Evolutionary conservation across 2,113 vertebrate species (phyloP).

Genomic region (Eidolon helvum): DNA sequence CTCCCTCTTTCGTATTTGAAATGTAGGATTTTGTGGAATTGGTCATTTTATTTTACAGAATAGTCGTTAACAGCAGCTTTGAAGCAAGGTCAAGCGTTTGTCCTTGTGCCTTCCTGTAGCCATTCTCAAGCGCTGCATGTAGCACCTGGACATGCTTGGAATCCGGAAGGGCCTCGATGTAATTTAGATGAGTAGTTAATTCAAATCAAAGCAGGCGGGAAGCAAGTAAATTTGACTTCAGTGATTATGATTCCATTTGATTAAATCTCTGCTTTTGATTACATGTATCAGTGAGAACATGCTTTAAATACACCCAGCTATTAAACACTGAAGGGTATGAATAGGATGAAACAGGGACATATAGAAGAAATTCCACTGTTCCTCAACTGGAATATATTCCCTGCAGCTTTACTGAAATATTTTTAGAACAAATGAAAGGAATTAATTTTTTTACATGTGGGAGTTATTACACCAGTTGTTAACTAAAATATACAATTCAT

Average conservation of each 20-base stretch:
- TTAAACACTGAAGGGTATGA: constrained; percentile 61
- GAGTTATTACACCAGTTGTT: background rate
- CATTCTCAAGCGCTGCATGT: constrained; percentile 27
- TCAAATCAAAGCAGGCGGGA: constrained; percentile 66
- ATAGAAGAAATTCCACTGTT: constrained; percentile 6
- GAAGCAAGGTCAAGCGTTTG: constrained; percentile 41
- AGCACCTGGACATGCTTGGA: constrained; percentile 63
- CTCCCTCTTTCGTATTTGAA: background rate
- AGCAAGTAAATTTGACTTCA: constrained; percentile 76
- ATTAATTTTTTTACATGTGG: constrained; percentile 27
- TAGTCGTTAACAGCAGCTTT: constrained; percentile 27
- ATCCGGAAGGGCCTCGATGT: constrained; percentile 43
- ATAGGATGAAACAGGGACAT: constrained; percentile 34
- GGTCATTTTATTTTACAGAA: constrained; percentile 31
- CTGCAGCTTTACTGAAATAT: constrained; percentile 25
- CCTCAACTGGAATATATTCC: background rate
- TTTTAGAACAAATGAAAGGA: constrained; percentile 53
- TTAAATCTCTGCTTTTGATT: constrained; percentile 78
- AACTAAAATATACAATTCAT: constrained; percentile 32
- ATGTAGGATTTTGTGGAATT: constrained; percentile 14
- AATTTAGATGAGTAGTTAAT: constrained; percentile 71
- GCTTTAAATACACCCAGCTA: constrained; percentile 66
- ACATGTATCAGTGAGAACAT: constrained; percentile 64
- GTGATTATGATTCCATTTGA: constrained; percentile 77
- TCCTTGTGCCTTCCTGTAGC: constrained; percentile 54